phyloP scores from a whole-genome alignment of 2,888 invertebrate genomes.

The Ernsta delagoae region DNA sequence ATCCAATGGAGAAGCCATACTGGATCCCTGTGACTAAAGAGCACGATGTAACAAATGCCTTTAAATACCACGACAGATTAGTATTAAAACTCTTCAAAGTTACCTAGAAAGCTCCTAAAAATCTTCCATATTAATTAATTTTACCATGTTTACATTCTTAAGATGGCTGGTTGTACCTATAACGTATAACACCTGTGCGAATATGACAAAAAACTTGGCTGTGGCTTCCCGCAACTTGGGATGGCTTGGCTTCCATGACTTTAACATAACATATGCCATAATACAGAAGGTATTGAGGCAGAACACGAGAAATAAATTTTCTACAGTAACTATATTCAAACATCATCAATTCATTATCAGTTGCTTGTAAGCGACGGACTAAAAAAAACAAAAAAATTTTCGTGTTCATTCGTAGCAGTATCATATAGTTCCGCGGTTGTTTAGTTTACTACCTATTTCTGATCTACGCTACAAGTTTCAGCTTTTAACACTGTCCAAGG shows the following conservation, averaged over 20 bases:
- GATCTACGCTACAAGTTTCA: slow-evolving; percentile 3
- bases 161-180: too few relatives aligned
- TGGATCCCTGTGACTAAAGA: neutral
- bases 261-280: neutral
- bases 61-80: too few relatives aligned
- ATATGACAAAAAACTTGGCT: too few relatives aligned
- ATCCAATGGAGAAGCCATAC: neutral
- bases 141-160: too few relatives aligned
- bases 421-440: neutral
- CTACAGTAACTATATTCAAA: too few relatives aligned
- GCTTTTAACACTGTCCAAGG: slow-evolving; percentile 14
- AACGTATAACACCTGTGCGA: too few relatives aligned
- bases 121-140: too few relatives aligned
- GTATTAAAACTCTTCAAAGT: too few relatives aligned
- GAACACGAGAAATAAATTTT: too few relatives aligned
- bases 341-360: too few relatives aligned
- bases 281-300: neutral
- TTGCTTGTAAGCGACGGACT: neutral
- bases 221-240: too few relatives aligned
- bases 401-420: neutral
- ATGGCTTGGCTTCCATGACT: neutral
- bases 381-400: neutral
- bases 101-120: too few relatives aligned
- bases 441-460: neutral
- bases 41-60: neutral